Evolutionary conservation across 2,797 vertebrate species (phyloP).

Genomic region (Dipus sagitta): DNA sequence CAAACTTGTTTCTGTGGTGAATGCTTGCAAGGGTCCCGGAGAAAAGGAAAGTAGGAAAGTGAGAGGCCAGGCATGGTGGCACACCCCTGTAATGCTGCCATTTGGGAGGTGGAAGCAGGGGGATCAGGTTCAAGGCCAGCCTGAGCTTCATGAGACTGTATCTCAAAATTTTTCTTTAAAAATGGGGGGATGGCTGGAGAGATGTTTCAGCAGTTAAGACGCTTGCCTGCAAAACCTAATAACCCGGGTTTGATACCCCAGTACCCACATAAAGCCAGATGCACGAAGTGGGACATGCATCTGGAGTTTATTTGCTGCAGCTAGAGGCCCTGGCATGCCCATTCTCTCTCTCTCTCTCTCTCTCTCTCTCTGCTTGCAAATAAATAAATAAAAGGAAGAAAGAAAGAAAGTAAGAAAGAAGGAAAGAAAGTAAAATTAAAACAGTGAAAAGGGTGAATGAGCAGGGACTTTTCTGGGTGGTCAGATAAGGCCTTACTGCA

Average conservation of each 20-base stretch:
- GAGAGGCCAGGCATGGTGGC: background rate
- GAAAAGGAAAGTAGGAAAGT: background rate
- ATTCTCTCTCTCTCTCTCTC: no score
- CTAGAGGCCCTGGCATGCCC: no score
- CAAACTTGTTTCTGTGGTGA: background rate
- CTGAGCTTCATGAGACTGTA: background rate
- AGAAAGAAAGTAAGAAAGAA: background rate
- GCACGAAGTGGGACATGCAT: no score
- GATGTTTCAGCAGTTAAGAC: no score
- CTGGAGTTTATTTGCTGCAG: no score
- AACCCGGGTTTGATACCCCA: no score
- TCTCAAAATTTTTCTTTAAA: background rate
- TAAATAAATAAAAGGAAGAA: no score
- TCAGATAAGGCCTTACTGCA: background rate
- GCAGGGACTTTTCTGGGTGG: background rate
- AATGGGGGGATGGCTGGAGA: no score
- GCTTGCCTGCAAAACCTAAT: no score
- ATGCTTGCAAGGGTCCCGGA: background rate
- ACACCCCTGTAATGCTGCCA: background rate
- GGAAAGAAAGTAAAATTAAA: background rate
- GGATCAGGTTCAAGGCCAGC: background rate
- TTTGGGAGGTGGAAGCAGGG: background rate
- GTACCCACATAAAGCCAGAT: no score
- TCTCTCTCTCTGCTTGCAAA: no score
- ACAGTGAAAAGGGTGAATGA: background rate